These are phyloP conservation scores for Hesperophylax magnus DNA, from an alignment of 1,140 invertebrate genomes.

Conservation along the genomic window DNA sequence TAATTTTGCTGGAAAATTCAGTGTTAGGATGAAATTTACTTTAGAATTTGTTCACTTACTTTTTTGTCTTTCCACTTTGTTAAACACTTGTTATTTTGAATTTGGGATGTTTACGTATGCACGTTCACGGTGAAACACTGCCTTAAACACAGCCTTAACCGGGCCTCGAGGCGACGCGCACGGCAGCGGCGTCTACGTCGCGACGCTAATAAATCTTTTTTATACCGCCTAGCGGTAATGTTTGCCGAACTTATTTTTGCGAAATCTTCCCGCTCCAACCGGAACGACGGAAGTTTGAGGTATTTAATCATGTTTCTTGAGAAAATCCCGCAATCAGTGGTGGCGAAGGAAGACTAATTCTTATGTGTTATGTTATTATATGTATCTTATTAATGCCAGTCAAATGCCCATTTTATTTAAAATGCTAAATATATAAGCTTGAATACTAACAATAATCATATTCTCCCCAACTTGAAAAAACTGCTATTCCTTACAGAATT, in stretches of 20 bases:
- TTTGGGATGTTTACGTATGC: slow-evolving; percentile 3
- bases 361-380: too few species aligned
- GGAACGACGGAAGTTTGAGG: slow-evolving; percentile 33
- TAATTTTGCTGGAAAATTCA: too few species aligned
- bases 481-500: too few species aligned
- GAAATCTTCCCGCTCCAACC: slow-evolving; percentile 15
- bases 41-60: too few species aligned
- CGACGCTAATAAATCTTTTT: slow-evolving; percentile 42
- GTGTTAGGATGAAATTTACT: too few species aligned
- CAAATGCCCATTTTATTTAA: too few species aligned
- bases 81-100: too few species aligned
- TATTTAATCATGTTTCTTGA: slow-evolving; percentile 36
- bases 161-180: background rate
- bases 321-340: slow-evolving; percentile 20
- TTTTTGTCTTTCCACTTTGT: too few species aligned
- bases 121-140: background rate
- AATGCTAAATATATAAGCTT: too few species aligned
- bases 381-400: too few species aligned
- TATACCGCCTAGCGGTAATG: slow-evolving; percentile 38
- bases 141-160: background rate
- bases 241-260: slow-evolving; percentile 37
- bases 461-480: too few species aligned
- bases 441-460: too few species aligned
- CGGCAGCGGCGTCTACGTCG: background rate
- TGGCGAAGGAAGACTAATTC: background rate